A percentile compares a stretch with the other conserved stretches of the same genome.
Evolutionary conservation across 2,113 vertebrate genomes (phyloP).

Genomic region (Phylloscopus trochilus): DNA sequence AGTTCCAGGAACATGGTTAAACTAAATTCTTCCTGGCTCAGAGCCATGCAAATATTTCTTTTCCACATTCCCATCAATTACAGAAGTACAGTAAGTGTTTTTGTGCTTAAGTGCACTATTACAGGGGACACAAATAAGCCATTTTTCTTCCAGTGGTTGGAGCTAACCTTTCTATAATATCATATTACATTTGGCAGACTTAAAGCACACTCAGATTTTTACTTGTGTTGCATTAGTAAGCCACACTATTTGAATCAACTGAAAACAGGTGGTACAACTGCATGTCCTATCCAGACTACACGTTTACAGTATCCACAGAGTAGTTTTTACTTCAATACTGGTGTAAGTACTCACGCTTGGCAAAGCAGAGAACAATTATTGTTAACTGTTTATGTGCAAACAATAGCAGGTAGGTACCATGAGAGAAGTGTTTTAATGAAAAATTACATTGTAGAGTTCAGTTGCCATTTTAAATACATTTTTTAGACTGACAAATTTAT

Average conservation of each 20-base stretch:
- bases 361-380: background rate
- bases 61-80: constrained; percentile 28
- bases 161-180: background rate
- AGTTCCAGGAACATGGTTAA: constrained; percentile 25
- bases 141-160: background rate
- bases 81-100: constrained; percentile 5
- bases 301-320: fast-evolving
- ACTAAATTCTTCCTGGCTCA: constrained; percentile 17
- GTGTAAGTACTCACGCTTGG: background rate
- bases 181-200: background rate
- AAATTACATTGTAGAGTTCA: background rate
- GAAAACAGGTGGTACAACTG: background rate
- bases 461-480: background rate
- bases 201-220: background rate
- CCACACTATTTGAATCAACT: background rate
- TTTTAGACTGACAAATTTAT: background rate
- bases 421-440: background rate
- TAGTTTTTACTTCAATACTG: background rate
- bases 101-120: constrained; percentile 19
- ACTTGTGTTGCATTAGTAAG: background rate
- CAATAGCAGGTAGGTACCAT: background rate
- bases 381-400: background rate
- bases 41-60: constrained; percentile 4
- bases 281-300: background rate
- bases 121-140: background rate